Evolutionary conservation across 2,888 invertebrate species (phyloP), one percentile per base, ranked within the genome.

Genomic region (Idaea biselata): DNA sequence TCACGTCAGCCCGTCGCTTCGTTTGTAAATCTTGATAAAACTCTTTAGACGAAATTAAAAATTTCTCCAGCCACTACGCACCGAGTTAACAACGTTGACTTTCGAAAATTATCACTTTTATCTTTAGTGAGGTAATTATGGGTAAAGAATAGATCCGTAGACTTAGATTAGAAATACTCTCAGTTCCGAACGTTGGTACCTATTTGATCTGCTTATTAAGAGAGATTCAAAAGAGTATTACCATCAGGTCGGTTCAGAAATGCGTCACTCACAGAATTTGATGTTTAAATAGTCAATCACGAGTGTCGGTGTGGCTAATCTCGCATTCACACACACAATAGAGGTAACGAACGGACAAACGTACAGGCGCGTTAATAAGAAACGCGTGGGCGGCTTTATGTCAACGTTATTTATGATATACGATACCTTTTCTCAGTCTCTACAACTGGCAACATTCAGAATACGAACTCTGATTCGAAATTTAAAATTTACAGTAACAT

Each of bases 221-320:
- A 25, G 25, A 25, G 25, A 60, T 68, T 69, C 66, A 59, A 62
- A 63, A 67, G 60, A 62, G 65, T 66, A 44, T 11, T 44, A 14
- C 58, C 63, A 62, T 62, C 60, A 44, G 62, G 79, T 82, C 59
- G 54, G 62, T 79, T 81, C 81, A 77, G 82, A 82, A 83, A 81
- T 79, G 83, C 84, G 83, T 87, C 84, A 83, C 82, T 87, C 82
- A 79, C 77, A 85, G 83, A 83, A 80, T 83, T 85, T 75, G 81
- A 85, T 84, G 82, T 89, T 80, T 89, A 89, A 90, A 91, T 91
- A 91, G 91, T 91, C 91, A 89, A 91, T 91, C 90, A 91, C 86
- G 89, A 86, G 83, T 79, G 84, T 78, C 81, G 82, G 85, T 87
- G 89, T 88, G 86, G 91, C 90, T 89, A 90, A 92, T 90, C 91